These are phyloP conservation scores for Spilosoma lubricipeda DNA, from an alignment of 2,888 invertebrate species.

Conservation along the genomic window DNA sequence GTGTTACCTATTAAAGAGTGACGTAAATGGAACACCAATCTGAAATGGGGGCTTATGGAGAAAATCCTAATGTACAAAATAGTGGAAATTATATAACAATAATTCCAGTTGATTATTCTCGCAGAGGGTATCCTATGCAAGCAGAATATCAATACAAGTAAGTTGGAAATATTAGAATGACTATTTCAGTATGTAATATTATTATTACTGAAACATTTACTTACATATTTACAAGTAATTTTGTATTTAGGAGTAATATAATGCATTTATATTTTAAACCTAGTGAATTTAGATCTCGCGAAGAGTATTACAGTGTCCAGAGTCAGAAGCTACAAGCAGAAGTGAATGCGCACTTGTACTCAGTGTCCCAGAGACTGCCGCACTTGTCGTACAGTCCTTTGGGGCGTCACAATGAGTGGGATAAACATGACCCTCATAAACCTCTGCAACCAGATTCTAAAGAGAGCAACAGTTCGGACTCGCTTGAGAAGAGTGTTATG, in stretches of 20 bases:
- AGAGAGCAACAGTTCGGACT: constrained; percentile 83
- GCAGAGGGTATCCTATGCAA: constrained; percentile 85
- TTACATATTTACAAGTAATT: not conserved
- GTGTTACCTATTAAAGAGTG: constrained; percentile 22
- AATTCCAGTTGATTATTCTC: constrained; percentile 86
- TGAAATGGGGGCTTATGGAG: constrained; percentile 82
- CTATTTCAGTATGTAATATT: not conserved
- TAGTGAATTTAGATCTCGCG: constrained; percentile 82
- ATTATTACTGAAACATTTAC: not conserved
- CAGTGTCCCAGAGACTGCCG: constrained; percentile 87
- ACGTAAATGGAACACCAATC: constrained; percentile 79
- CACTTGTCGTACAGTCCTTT: constrained; percentile 82
- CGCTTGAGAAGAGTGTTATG: constrained; percentile 84
- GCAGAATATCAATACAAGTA: constrained; percentile 87
- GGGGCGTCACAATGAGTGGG: constrained; percentile 83
- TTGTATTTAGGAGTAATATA: not conserved
- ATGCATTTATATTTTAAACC: constrained; percentile 37
- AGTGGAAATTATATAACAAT: constrained; percentile 86
- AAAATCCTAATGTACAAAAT: constrained; percentile 81
- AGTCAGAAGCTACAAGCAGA: constrained; percentile 83
- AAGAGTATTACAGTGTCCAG: constrained; percentile 83
- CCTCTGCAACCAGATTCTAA: constrained; percentile 81
- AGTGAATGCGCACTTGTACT: constrained; percentile 85
- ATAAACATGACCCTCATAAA: constrained; percentile 82
- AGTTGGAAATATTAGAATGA: constrained; percentile 39